A percentile compares a stretch with the other conserved stretches of the same genome.
Conservation (phyloP, 35 echinoderm and acorn worm genomes). For the Apostichopus californicus region DNA sequence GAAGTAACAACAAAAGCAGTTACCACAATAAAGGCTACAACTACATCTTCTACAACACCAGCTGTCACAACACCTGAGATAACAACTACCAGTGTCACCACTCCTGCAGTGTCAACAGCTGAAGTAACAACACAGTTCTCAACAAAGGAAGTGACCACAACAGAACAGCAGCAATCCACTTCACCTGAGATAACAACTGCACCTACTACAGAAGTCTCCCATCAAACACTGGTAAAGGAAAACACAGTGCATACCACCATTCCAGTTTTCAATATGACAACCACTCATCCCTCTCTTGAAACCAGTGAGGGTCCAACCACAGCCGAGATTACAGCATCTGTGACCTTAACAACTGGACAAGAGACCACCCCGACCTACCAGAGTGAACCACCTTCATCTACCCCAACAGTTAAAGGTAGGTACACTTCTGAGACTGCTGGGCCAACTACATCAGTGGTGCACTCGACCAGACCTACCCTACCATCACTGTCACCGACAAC, state of each 20-base stretch:
- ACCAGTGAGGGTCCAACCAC: not conserved
- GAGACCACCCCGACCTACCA: not conserved
- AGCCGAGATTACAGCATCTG: not conserved
- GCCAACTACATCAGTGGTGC: not conserved
- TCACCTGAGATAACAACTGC: not conserved
- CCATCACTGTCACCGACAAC: slow-evolving; percentile 22
- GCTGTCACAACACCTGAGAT: slow-evolving; percentile 5
- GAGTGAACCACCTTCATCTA: not conserved
- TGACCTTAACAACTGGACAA: slow-evolving; percentile 51
- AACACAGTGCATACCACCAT: not conserved
- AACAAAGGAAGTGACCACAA: slow-evolving; percentile 26
- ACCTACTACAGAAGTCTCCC: not conserved
- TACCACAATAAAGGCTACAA: not conserved
- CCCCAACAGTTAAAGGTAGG: not conserved
- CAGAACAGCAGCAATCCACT: slow-evolving; percentile 1
- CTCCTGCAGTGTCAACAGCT: slow-evolving; percentile 7
- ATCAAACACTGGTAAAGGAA: not conserved
- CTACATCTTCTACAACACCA: not conserved
- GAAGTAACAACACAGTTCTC: not conserved
- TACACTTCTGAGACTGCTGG: slow-evolving; percentile 25
- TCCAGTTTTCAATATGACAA: not conserved
- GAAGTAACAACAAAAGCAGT: not conserved
- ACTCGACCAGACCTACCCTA: not conserved
- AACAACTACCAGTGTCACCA: not conserved
- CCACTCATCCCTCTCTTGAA: not conserved